Base-by-base conservation (phyloP, 2,797 vertebrate species). In the Microtus agrestis region DNA sequence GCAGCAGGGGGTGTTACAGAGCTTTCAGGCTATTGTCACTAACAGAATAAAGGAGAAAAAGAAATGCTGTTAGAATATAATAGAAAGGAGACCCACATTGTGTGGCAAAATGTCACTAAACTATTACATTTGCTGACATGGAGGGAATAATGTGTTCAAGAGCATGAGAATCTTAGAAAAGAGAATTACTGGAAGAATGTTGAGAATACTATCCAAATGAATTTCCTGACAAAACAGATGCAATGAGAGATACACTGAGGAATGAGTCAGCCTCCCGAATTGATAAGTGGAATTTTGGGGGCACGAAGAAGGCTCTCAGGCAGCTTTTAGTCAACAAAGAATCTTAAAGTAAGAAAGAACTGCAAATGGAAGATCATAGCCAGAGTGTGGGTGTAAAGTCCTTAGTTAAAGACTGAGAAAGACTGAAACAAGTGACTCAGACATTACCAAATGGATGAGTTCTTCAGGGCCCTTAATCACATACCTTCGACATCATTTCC, bases 101-200 rank as follows among this genome's bases (percentile, higher is more conserved):
- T 48, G 34, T 14, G 43, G 88, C 89, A 73, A 95, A 89, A 92
- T 56, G 10, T 61, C 92, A 34, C 56, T 61, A 82, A 81, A 17
- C 5, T 87, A 27, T 89, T 29, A 23, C 8, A 17, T 65, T 25
- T 90, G 14, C 3, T 65, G 84, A 76, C 43, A 51, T 25, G 21
- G 34, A 63, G 85, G 89, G 67, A 11, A 74, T 86, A 73, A 54
- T 63, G 46, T 10, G n/a, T 2, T n/a, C 37, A 90, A 89, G 46
- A 51, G 77, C 5, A 0, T 4, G 3, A 37, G 56, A 6, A 65
- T 81, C 23, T 73, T 88, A 34, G 12, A 73, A 29, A 51, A 9
- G 29, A 59, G 14, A 48, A 9, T 25, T 90, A 43, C 80, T 67
- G 78, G 21, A 10, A 78, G 15, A 89, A 65, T 74, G 7, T 78